phyloP scores from a whole-genome alignment of 1,140 invertebrate genomes.

The Gonioctena quinquepunctata region DNA sequence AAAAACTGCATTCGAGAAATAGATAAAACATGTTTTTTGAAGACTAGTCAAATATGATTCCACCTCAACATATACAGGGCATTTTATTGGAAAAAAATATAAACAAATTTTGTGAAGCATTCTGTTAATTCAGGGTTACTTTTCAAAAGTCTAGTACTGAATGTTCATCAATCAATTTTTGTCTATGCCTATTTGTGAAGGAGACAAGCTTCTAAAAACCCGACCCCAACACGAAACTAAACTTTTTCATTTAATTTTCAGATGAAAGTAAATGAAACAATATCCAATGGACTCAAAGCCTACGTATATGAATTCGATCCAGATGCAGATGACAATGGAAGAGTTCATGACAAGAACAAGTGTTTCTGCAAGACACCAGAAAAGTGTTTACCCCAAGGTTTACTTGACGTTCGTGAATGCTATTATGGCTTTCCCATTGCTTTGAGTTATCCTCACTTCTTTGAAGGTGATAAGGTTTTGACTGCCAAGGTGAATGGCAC shows the following conservation, averaged over 20 bases:
- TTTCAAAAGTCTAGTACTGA: too few species aligned
- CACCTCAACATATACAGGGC: too few species aligned
- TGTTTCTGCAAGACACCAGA: slow-evolving; percentile 74
- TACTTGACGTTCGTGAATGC: slow-evolving; percentile 78
- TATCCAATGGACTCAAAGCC: slow-evolving; percentile 61
- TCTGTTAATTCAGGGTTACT: too few species aligned
- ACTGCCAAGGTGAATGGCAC: slow-evolving; percentile 71
- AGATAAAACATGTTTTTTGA: too few species aligned
- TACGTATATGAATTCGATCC: slow-evolving; percentile 73
- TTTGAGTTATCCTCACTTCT: slow-evolving; percentile 90
- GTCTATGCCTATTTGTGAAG: too few species aligned
- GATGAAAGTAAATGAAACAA: slow-evolving; percentile 64
- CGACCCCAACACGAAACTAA: too few species aligned
- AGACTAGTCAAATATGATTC: too few species aligned
- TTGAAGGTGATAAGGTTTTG: slow-evolving; percentile 75
- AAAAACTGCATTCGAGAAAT: too few species aligned
- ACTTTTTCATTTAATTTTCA: slow-evolving; percentile 54
- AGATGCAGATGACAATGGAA: slow-evolving; percentile 77
- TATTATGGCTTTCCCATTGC: slow-evolving; percentile 86
- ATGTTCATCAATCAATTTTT: too few species aligned
- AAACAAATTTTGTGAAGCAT: too few species aligned
- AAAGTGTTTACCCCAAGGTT: slow-evolving; percentile 69
- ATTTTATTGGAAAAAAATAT: too few species aligned
- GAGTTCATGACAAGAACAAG: slow-evolving; percentile 69
- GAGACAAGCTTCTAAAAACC: too few species aligned